Evolutionary conservation across 2,113 vertebrate genomes (phyloP), one percentile per base, ranked within the genome.

Genomic region (Gymnarchus niloticus): DNA sequence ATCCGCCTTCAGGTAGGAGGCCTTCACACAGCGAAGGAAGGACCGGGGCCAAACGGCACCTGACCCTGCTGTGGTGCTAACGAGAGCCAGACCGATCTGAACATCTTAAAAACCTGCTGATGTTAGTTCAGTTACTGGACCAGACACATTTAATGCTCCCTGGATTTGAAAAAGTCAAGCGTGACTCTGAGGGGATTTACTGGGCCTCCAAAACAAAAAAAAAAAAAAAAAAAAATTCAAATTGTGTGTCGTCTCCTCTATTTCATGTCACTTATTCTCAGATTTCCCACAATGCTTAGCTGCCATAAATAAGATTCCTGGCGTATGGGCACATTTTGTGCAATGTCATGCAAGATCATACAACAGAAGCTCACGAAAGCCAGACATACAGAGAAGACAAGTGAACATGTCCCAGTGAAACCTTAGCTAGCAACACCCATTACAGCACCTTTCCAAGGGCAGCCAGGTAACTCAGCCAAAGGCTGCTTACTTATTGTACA

Each of bases 1-100:
- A 96, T 95, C 95, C 92, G 73, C 88, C 57, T 52, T 95, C 95
- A 96, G 93, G 93, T 95, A 82, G 49, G 96, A 94, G 91, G 92
- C 87, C 92, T 96, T 94, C 95, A 90, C 92, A 88, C 87, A 57
- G n/a, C 89, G 89, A 85, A 83, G 87, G 81, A 91, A 84, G 65
- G 51, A 89, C 91, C 87, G 21, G 88, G 90, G 89, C 88, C 81
- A 84, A 87, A 59, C 57, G 86, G 90, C n/a, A 48, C 82, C 83
- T 91, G 91, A 94, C 92, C 84, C 89, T 28, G 3, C 6, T 10
- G 1, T 10, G 56, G 80, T 49, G 17, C 48, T 54, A 17, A 33
- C 3, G 28, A 44, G 41, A 25, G 77, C 46, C 48, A 1, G 12
- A 69, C 61, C 33, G 3, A 6, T 28, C 14, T 17, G 37, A 41